Evolutionary conservation across 1,140 invertebrate genomes (phyloP), one percentile per base, ranked within the genome.

Genomic region (Rhopalosiphum maidis): DNA sequence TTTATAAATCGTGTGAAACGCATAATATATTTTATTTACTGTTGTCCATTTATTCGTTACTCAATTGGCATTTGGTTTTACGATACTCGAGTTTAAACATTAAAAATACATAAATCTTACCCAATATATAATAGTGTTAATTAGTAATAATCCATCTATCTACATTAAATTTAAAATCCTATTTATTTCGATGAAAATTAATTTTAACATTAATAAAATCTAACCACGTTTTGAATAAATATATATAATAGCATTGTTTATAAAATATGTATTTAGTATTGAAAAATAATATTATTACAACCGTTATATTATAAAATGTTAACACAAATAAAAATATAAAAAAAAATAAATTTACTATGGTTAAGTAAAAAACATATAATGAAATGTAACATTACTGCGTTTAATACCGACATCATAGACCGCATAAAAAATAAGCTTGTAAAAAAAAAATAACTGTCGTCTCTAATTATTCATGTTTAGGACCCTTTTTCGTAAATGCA

Each of bases 401-500:
- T 51, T 35, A 87, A 48, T 87, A 15, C 30, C 21, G 2, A 87
- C 86, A 87, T 87, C 86, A 22, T 87, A 87, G 18, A 87, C 46
- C 85, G 1, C 85, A 87, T 87, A 87, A 46, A 41, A 48, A 87
- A 87, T 87, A 48, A 23, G 30, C 43, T 87, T 87, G 22, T 85
- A 23, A 89, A 89, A 35, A 88, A 23, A 86, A 88, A 54, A 89
- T 89, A 89, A 89, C 46, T n/a, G 35, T 89, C 51, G 48, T 55
- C 51, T 55, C 48, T 55, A 89, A 89, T 55, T 89, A 89, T 55
- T 89, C 88, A 89, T 37, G 51, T 89, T 54, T 54, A 89, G 51
- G 35, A 89, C 88, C 88, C 51, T 55, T 89, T 55, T 88, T 55
- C 8, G 48, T 89, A 89, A 89, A 89, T 15, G 88, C 88, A 55